Evolutionary conservation across 2,797 vertebrate species (phyloP).

Genomic region (Cirrhinus molitorella): DNA sequence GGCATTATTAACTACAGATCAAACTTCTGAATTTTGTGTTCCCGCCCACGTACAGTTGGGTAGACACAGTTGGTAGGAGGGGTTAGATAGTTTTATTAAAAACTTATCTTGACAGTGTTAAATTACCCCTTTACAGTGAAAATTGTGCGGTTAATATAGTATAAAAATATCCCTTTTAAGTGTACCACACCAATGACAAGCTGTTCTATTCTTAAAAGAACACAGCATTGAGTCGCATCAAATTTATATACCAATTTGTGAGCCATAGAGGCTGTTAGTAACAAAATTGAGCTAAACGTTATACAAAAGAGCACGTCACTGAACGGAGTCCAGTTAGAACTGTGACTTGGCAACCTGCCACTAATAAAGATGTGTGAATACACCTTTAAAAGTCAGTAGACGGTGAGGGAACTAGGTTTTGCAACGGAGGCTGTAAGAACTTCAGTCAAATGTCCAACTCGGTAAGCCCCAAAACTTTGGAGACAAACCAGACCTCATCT

Average conservation of each 20-base stretch:
- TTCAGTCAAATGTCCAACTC: conserved; percentile 8
- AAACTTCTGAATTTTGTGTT: background rate
- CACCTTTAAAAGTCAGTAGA: background rate
- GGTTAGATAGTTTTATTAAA: no score
- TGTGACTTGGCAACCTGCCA: background rate
- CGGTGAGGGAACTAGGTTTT: background rate
- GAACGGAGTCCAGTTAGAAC: background rate
- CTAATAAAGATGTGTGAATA: background rate
- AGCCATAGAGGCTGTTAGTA: background rate
- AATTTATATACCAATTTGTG: background rate
- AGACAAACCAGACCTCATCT: background rate
- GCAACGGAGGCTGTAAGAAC: background rate
- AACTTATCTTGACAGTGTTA: no score
- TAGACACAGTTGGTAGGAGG: no score
- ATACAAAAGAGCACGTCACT: background rate
- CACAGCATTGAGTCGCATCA: background rate
- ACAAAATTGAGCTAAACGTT: background rate
- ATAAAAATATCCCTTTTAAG: background rate
- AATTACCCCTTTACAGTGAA: background rate
- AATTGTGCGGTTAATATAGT: background rate
- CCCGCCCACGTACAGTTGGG: background rate
- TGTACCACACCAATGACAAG: background rate
- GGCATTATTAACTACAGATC: no score
- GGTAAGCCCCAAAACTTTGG: background rate
- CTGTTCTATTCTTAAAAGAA: background rate